Evolutionary conservation across 2,113 vertebrate genomes (phyloP).

Genomic region (Xerus inauris): DNA sequence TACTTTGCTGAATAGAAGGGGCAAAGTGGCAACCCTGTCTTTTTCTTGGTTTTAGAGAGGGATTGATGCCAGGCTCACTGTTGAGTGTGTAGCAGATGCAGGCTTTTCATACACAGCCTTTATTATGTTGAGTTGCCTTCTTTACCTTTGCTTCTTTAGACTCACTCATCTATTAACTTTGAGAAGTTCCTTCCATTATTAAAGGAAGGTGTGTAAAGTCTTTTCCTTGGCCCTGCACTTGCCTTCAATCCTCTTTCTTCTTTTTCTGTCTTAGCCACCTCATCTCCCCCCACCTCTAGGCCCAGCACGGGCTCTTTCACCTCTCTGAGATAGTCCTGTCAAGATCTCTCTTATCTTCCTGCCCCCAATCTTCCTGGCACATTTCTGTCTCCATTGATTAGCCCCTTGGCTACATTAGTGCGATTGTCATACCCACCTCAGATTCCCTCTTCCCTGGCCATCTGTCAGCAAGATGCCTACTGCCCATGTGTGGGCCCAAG

Average conservation of each 20-base stretch:
- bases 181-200: background rate
- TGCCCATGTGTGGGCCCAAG: background rate
- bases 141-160: no score
- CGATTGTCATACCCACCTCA: background rate
- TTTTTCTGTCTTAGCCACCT: background rate
- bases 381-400: background rate
- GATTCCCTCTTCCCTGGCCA: no score
- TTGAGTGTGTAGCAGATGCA: background rate
- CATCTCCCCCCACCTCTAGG: background rate
- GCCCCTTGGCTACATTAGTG: background rate
- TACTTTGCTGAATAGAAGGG: background rate
- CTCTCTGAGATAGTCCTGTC: background rate
- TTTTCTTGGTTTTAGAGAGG: background rate
- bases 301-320: background rate
- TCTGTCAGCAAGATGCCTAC: background rate
- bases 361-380: background rate
- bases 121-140: background rate
- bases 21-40: background rate
- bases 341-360: background rate
- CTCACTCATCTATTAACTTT: background rate
- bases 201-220: background rate
- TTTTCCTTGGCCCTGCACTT: background rate
- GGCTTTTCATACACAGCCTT: background rate
- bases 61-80: no score
- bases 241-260: background rate